Evolutionary conservation across 1,140 invertebrate species (phyloP).

Genomic region (Acromyrmex charruanus): DNA sequence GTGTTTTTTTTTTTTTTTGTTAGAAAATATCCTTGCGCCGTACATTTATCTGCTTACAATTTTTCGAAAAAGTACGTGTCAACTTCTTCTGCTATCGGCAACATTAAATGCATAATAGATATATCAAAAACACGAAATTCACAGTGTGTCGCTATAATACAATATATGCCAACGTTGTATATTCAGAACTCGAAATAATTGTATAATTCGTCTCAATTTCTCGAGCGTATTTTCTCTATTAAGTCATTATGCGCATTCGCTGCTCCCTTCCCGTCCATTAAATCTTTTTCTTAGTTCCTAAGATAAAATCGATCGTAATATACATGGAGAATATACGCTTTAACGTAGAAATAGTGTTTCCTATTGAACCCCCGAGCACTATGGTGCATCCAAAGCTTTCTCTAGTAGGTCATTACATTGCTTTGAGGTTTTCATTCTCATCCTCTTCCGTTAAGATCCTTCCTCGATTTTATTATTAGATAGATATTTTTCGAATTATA

Average conservation of each 20-base stretch:
- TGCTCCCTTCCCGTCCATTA: neutral
- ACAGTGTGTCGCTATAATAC: neutral
- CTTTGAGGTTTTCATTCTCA: conserved; percentile 31
- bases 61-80: neutral
- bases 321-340: conserved; percentile 12
- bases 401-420: conserved; percentile 35
- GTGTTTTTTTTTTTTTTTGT: neutral
- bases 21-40: neutral
- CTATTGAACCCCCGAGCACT: conserved; percentile 25
- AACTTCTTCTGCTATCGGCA: neutral
- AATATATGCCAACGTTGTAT: neutral
- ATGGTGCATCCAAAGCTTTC: conserved; percentile 14
- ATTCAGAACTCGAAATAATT: conserved; percentile 41
- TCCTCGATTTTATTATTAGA: conserved; percentile 41
- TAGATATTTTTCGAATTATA: conserved; percentile 32
- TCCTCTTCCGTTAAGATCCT: conserved; percentile 5
- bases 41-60: neutral
- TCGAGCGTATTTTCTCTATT: conserved; percentile 22
- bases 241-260: conserved; percentile 39
- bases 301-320: conserved; percentile 54
- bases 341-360: conserved; percentile 45
- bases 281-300: conserved; percentile 35
- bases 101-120: neutral
- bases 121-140: conserved; percentile 17
- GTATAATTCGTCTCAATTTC: conserved; percentile 18